Base-by-base conservation (phyloP, 1,140 invertebrate species). In the Meloidogyne hapla region DNA sequence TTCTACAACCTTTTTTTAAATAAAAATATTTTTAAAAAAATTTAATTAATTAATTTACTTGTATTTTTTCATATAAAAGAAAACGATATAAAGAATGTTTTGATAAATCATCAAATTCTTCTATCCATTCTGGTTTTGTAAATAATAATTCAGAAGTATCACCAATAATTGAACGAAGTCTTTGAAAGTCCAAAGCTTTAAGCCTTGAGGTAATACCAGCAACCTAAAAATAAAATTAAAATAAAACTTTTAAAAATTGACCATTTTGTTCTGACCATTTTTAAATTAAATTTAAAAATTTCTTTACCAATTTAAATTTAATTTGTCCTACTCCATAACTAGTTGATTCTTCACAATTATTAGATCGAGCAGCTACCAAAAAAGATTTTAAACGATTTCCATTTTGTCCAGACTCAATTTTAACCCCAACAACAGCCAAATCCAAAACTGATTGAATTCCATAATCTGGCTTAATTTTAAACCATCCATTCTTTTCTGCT, bases 391-490 rank as follows among this genome's bases (percentile, higher is more conserved):
- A 18, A 5, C 83, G 80, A 28, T 23, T 61, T 23, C 3, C 2
- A 21, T 33, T 12, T 0, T 28, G 18, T 73, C 28, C 65, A n/a
- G 81, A 77, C 18, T 82, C 79, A 63, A 33, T 83, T n/a, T 72
- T 65, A 25, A 84, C 65, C 2, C 69, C 81, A 42, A 84, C 83
- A 74, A 82, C 74, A 3, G 83, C 81, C 40, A 82, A 33, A 70
- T 84, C 81, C 12, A 82, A 38, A 18, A 66, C 68, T 18, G 69
- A 74, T 10, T 80, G 75, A 38, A 69, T 61, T n/a, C 82, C 82
- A 75, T 82, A 82, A 48, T 82, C 81, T 8, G 81, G 81, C 56
- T 82, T 82, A 21, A 84, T 73, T 74, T 82, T 82, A 48, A 84
- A 82, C 73, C 66, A 77, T 28, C 79, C 64, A 33, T 75, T 74